phyloP scores from a whole-genome alignment of 2,797 vertebrate species.

The Gymnoscopelus braueri region DNA sequence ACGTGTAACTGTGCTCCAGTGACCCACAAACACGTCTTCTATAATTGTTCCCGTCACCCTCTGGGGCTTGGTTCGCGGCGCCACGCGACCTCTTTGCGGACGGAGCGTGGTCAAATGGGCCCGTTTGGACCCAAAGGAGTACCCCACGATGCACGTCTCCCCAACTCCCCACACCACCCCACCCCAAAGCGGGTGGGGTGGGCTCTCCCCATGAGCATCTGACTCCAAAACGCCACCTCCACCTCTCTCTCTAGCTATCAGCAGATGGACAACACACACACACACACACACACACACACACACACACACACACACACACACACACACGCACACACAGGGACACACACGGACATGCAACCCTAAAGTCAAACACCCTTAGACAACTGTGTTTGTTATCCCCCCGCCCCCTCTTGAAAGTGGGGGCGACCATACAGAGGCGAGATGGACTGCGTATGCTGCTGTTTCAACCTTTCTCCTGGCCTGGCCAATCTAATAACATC shows the following conservation, averaged over 20 bases:
- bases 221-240: conserved; percentile 59
- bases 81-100: conserved; percentile 70
- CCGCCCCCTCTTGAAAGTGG: conserved; percentile 59
- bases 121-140: conserved; percentile 58
- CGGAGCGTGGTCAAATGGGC: conserved; percentile 44
- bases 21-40: conserved; percentile 79
- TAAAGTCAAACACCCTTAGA: conserved; percentile 65
- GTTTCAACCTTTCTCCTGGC: conserved; percentile 71
- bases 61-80: conserved; percentile 60
- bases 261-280: conserved; percentile 36
- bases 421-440: conserved; percentile 54
- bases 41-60: conserved; percentile 76
- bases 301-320: conserved; percentile 24
- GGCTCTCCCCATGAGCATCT: conserved; percentile 40
- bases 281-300: conserved; percentile 25
- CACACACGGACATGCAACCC: conserved; percentile 28
- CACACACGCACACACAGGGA: conserved; percentile 33
- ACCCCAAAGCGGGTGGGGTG: conserved; percentile 47
- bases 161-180: conserved; percentile 49
- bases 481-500: conserved; percentile 78
- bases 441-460: conserved; percentile 59
- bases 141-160: conserved; percentile 18
- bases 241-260: conserved; percentile 31
- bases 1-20: conserved; percentile 68
- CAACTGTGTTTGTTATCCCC: conserved; percentile 68